Evolutionary conservation across 2,797 vertebrate species (phyloP), one percentile per base, ranked within the genome.

Genomic region (Eleutherodactylus coqui): DNA sequence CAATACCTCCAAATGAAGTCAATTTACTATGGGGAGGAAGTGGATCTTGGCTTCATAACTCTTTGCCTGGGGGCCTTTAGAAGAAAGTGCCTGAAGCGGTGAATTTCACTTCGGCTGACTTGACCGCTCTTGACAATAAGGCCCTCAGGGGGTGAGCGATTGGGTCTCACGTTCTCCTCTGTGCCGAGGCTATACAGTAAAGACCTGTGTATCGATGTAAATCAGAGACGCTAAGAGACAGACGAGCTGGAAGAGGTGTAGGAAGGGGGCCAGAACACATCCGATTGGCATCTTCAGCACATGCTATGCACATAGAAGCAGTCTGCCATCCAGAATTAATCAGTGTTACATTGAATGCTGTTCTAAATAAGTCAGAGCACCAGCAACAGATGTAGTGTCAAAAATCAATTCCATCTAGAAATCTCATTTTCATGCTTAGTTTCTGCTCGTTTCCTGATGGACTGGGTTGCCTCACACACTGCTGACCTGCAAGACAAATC

Each of bases 341-440:
- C 5, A 32, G 83, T 0, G 32, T 64, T 84, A 79, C 86, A 76
- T 76, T 88, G 27, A 87, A 88, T 78, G 73, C 82, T 84, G 29
- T 4, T 75, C 19, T 72, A 88, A 89, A 90, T 53, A 34, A 78
- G 24, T 29, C 51, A 10, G 2, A 4, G 38, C 69, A 1, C 3
- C 19, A 62, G 21, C 2, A 88, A 73, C n/a, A 89, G 90, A 85
- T 32, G 86, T 0, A 19, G 19, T 83, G n/a, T 85, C 64, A 86
- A 84, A 89, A 89, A 45, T 10, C 0, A 83, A 34, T 89, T 87
- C 53, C 10, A 86, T 83, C 76, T 86, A 89, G 47, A 88, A 72
- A 58, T 1, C 0, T 72, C 60, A 83, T 84, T 88, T 88, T 83
- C 49, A 70, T 88, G 70, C 27, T 38, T 81, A 64, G 0, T 7